phyloP scores from a whole-genome alignment of 1,140 invertebrate genomes.

The Drosophila baimaii region DNA sequence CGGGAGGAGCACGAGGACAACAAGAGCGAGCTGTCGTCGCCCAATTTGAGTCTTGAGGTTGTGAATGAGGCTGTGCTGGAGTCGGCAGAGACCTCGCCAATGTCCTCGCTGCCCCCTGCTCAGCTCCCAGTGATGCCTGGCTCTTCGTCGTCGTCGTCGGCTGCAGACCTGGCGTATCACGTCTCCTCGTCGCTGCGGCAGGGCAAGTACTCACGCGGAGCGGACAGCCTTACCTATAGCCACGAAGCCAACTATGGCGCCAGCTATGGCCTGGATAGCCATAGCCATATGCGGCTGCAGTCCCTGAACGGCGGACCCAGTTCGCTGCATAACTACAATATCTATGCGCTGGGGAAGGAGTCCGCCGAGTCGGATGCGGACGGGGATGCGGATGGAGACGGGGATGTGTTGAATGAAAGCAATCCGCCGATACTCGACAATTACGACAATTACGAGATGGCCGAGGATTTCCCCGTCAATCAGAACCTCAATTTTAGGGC shows the following conservation, averaged over 20 bases:
- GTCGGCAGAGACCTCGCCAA: constrained; percentile 52
- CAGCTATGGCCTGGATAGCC: constrained; percentile 29
- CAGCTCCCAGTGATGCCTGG: background rate
- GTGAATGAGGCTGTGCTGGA: constrained; percentile 70
- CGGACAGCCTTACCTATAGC: constrained; percentile 23
- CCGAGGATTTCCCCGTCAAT: constrained; percentile 84
- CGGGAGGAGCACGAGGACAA: constrained; percentile 74
- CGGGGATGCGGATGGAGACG: constrained; percentile 22
- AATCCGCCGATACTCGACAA: constrained; percentile 79
- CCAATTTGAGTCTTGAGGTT: constrained; percentile 76
- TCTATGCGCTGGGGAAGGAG: constrained; percentile 58
- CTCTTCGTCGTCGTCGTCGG: constrained; percentile 6
- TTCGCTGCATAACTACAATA: constrained; percentile 70
- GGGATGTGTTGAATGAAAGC: constrained; percentile 67
- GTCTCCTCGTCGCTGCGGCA: constrained; percentile 34
- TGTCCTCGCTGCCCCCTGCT: constrained; percentile 45
- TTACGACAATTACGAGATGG: constrained; percentile 80
- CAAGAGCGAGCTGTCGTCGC: constrained; percentile 70
- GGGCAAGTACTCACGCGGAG: constrained; percentile 43
- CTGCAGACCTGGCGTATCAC: constrained; percentile 12
- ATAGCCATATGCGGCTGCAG: constrained; percentile 53
- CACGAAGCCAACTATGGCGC: constrained; percentile 40
- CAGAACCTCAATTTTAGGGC: constrained; percentile 64
- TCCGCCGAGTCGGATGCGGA: constrained; percentile 4
- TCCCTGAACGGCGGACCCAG: constrained; percentile 57